Conservation (phyloP, 2,797 vertebrate genomes). For the Diceros bicornis region DNA sequence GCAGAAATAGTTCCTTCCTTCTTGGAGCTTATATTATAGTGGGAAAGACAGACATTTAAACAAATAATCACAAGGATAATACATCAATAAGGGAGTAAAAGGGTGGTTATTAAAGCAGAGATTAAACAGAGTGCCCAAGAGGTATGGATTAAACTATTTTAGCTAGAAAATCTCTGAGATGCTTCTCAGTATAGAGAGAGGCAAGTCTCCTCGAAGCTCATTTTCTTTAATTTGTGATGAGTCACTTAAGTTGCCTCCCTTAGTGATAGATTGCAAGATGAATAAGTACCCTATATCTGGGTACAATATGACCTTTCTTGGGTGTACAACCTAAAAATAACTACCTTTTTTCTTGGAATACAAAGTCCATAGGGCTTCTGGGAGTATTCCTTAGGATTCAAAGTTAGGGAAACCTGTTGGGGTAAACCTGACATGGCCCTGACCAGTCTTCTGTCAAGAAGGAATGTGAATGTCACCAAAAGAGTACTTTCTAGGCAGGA, state of each 20-base stretch:
- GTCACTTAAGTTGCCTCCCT: neutral
- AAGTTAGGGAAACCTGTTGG: neutral
- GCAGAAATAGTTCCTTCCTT: neutral
- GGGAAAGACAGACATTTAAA: neutral
- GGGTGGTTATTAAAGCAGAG: neutral
- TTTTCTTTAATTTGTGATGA: constrained; percentile 70
- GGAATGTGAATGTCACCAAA: neutral
- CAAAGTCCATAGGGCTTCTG: constrained; percentile 10
- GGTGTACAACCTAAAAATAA: constrained; percentile 41
- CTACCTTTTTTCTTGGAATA: constrained; percentile 26
- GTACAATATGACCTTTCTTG: neutral
- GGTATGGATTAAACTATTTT: neutral
- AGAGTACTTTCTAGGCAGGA: neutral
- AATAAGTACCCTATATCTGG: neutral
- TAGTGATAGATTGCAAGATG: constrained; percentile 1
- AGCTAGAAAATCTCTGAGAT: constrained; percentile 2
- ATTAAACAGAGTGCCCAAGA: constrained; percentile 39
- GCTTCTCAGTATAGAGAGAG: constrained; percentile 12
- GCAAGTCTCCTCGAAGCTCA: neutral
- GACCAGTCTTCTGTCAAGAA: neutral
- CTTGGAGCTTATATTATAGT: neutral
- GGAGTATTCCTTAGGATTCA: neutral
- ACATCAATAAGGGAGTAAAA: constrained; percentile 1
- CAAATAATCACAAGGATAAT: constrained; percentile 38
- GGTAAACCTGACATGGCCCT: constrained; percentile 8